Evolutionary conservation across 2,888 invertebrate species (phyloP).

Genomic region (Gasteruption jaculator): DNA sequence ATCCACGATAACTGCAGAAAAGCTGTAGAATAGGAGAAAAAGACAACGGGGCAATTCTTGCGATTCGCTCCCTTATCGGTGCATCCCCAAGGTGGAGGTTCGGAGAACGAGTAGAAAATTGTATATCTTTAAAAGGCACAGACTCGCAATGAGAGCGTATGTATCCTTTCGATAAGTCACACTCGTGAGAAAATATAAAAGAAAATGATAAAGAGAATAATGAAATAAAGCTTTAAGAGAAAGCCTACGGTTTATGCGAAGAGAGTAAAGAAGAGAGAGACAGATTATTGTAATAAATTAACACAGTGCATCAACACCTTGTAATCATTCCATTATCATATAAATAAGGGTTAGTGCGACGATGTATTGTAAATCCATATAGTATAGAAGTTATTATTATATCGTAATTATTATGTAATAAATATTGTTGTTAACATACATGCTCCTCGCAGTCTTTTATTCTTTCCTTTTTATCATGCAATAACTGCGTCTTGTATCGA

Average conservation of each 20-base stretch:
- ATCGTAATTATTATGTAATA: slow-evolving; percentile 52
- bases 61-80: too few relatives aligned
- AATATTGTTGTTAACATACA: slow-evolving; percentile 52
- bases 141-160: too few relatives aligned
- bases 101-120: too few relatives aligned
- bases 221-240: slow-evolving; percentile 3
- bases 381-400: slow-evolving; percentile 51
- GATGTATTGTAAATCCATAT: slow-evolving; percentile 50
- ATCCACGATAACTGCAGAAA: too few relatives aligned
- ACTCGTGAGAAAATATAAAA: too few relatives aligned
- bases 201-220: slow-evolving; percentile 7
- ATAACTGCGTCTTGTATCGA: slow-evolving; percentile 1
- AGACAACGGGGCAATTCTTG: too few relatives aligned
- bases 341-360: slow-evolving; percentile 47
- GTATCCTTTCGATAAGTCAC: too few relatives aligned
- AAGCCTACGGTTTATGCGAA: slow-evolving; percentile 11
- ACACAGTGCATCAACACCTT: slow-evolving; percentile 32
- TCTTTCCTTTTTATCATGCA: background rate
- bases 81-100: too few relatives aligned
- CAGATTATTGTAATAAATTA: slow-evolving; percentile 12
- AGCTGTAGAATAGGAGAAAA: too few relatives aligned
- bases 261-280: slow-evolving; percentile 4
- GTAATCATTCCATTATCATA: slow-evolving; percentile 49
- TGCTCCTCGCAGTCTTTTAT: background rate
- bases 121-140: too few relatives aligned